Evolutionary conservation across 1,140 invertebrate species (phyloP), one percentile per base, ranked within the genome.

Genomic region (Oncopodura yosiiana): DNA sequence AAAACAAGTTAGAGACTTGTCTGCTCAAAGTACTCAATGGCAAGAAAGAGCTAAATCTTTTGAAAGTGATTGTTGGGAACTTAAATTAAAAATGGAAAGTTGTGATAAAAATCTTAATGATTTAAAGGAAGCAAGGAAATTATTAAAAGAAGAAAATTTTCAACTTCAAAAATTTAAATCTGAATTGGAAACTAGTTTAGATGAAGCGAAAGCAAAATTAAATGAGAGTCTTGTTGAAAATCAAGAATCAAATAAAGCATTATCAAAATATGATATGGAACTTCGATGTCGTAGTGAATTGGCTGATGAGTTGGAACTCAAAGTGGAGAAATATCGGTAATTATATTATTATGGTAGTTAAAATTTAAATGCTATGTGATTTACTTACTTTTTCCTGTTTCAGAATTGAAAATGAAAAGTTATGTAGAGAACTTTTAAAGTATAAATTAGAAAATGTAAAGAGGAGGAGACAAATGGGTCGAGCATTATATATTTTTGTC

Each of bases 1-100:
- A 16, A 41, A 39, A 23, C 23, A 50, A 19, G 0, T 44, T 14
- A 9, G 32, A 9, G 56, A 53, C n/a, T 9, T 42, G 12, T 36
- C 51, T n/a, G 23, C 30, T 18, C 50, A 60, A 46, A 60, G 42
- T 44, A 14, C 41, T 9, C 58, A 54, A 8, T 60, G 52, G 58
- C 58, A 60, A 30, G 58, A 55, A 36, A 27, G 48, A 24, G 43
- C 52, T 3, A 32, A 49, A 50, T 34, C 30, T 0, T 53, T 34
- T 26, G 50, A 58, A 34, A 38, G 32, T 14, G 36, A 53, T 18
- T 24, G 18, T 14, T 58, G 50, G 50, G 51, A 53, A 32, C n/a
- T 58, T 8, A 46, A 51, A 38, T 29, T 53, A 14, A 38, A 56
- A 19, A 18, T 56, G 32, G 46, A 56, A 29, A 43, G 41, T 1